Base-by-base conservation (phyloP, 2,113 vertebrate genomes). In the crab-eating macaque (Macaca fascicularis) region DNA sequence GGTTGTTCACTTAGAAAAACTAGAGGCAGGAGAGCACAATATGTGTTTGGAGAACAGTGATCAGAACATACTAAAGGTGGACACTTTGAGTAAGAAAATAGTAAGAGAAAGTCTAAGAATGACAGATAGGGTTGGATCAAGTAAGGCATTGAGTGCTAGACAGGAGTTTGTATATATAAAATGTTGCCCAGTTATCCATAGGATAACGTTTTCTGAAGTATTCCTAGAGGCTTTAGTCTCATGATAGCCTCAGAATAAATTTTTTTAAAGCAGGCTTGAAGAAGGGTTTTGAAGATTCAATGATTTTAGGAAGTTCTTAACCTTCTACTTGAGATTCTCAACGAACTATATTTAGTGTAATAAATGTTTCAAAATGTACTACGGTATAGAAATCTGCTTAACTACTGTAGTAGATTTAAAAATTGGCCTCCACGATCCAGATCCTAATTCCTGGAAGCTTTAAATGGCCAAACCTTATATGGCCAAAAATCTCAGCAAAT, bases 281-380 rank as follows among this genome's bases (percentile, higher is more conserved):
- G 55, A 35, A 55, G 17, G 11, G 12, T n/a, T 13, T n/a, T 82
- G 75, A 27, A 14, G 45, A 69, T 11, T 69, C 13, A 70, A 38
- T 22, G 2, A 19, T 32, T 79, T 70, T 23, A 52, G 86, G 27
- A 52, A 70, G 35, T 9, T 9, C 8, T 43, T 89, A 64, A 12
- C 45, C 43, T 14, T 43, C 35, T 0, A 0, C 14, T 85, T 20
- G 80, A 35, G 43, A 52, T 64, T 25, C 30, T 70, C 14, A 19
- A 2, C 12, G 11, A 64, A 5, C 40, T 45, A 0, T 48, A 64
- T 64, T 64, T 50, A 10, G 0, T 38, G 27, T 50, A 25, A 5
- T 43, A 43, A 86, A 38, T 23, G 27, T 13, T 69, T 59, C 38
- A 52, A 32, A 57, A 59, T 50, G 20, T 32, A 40, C 38, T 45